These are phyloP conservation scores for Bubo blakistoni DNA, from an alignment of 2,113 vertebrate species.

Conservation along the genomic window DNA sequence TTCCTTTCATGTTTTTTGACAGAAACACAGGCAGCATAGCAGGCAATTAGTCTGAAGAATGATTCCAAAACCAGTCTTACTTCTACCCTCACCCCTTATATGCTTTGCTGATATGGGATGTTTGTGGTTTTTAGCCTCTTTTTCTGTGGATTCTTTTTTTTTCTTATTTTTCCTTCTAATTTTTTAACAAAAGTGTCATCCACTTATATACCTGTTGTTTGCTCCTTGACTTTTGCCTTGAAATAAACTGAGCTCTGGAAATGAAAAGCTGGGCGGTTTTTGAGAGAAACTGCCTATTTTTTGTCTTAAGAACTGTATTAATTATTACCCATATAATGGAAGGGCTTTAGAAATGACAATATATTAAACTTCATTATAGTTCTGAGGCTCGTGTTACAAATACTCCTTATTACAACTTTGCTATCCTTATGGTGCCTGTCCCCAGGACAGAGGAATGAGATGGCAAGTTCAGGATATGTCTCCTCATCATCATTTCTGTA, in stretches of 20 bases:
- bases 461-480: neutral
- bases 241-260: neutral
- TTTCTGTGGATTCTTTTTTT: neutral
- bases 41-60: conserved; percentile 60
- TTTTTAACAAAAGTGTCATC: neutral
- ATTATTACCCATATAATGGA: neutral
- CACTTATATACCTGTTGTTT: neutral
- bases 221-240: neutral
- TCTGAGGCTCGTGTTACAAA: neutral
- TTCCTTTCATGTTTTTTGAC: conserved; percentile 64
- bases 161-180: neutral
- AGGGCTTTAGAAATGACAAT: neutral
- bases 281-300: neutral
- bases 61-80: conserved; percentile 32
- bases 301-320: neutral
- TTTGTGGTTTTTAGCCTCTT: neutral
- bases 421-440: neutral
- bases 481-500: neutral
- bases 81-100: neutral
- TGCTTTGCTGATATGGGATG: neutral
- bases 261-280: neutral
- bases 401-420: neutral
- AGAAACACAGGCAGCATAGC: conserved; percentile 32
- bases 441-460: neutral
- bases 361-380: neutral